Base-by-base conservation (phyloP, 2,888 invertebrate genomes). In the Diplazon laetatorius region DNA sequence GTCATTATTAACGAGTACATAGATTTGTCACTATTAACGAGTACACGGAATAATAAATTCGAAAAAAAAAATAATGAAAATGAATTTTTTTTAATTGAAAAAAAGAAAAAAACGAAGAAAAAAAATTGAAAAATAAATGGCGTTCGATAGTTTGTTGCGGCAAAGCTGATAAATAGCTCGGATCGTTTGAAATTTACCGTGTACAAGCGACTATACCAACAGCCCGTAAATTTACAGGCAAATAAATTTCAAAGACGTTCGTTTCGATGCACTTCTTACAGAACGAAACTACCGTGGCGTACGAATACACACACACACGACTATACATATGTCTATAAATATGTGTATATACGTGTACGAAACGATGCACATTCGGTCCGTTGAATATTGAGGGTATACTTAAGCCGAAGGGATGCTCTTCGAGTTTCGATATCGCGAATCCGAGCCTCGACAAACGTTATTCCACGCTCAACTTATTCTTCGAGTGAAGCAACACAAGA, bases 361-460 rank as follows among this genome's bases (percentile, higher is more conserved):
- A 46, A 37, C 52, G 55, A 50, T 12, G 42, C 30, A 44, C 59
- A 48, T 65, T 63, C 50, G 52, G 55, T 62, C 55, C 30, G 44
- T 63, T 55, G 55, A 55, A 62, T 68, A 62, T 60, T 55, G 46
- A 63, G 39, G 50, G 71, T 62, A 73, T 62, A 70, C 59, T 65
- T 48, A 68, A 57, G 62, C 60, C 35, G 48, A n/a, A n/a, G n/a
- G 66, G 59, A 66, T 78, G 75, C 65, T 50, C 62, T 50, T 57
- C 55, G 60, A 68, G 73, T 80, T 80, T 78, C 72, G 82, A 80
- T 80, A 82, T 80, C 70, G 78, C 66, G 52, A 71, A 82, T 78
- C 71, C 71, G 76, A 57, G 66, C 48, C 4, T 42, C 78, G 69
- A 55, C 50, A 71, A 80, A 80, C 82, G 80, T 80, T 78, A 81